Percentiles rank a stretch among this genome's conserved stretches.
Conservation (phyloP, 2,113 vertebrate species). For the Dromaius novaehollandiae region DNA sequence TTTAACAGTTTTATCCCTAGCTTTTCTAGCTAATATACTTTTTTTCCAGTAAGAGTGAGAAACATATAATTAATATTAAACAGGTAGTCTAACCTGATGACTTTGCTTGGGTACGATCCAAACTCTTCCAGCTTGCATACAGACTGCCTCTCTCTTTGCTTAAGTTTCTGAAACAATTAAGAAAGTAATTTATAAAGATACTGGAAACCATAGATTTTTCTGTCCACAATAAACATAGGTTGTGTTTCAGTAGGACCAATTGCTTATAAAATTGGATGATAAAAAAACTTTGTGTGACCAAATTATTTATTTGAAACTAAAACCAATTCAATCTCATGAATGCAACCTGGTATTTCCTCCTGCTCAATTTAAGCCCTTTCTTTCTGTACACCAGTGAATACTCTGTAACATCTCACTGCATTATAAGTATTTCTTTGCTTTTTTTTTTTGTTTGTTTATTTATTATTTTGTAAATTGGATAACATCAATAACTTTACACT, state of each 20-base stretch:
- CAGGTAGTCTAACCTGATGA: neutral
- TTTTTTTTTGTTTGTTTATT: neutral
- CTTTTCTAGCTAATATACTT: neutral
- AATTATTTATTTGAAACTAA: neutral
- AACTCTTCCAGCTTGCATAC: neutral
- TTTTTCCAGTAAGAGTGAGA: neutral
- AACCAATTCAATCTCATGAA: neutral
- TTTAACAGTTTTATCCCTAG: neutral
- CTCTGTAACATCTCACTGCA: neutral
- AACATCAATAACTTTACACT: neutral
- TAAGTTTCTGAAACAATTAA: neutral
- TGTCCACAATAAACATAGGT: neutral
- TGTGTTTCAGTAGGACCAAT: neutral
- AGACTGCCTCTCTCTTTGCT: neutral
- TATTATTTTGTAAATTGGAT: neutral
- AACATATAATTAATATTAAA: neutral
- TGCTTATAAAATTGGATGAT: neutral
- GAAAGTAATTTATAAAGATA: neutral
- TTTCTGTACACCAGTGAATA: neutral
- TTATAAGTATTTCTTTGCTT: neutral
- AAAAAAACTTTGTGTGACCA: neutral
- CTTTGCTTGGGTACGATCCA: neutral
- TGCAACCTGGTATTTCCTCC: accelerated
- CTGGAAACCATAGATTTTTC: neutral
- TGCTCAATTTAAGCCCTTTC: neutral